Conservation (phyloP, 1,140 invertebrate genomes). For the Musca domestica region DNA sequence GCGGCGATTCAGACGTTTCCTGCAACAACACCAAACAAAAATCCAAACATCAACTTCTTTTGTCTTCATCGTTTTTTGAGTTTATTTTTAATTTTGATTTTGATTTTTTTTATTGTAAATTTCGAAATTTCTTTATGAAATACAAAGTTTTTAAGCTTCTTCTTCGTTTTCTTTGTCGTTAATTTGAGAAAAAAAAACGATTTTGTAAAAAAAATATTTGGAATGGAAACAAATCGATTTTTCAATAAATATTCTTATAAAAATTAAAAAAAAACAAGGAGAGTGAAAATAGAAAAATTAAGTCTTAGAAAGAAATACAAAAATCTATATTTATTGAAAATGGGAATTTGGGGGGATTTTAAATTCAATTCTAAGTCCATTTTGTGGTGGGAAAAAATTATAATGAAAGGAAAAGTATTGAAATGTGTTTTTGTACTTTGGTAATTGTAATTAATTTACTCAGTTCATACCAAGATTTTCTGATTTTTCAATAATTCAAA, state of each 20-base stretch:
- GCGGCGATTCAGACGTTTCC: conserved; percentile 75
- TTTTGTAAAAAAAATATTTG: conserved; percentile 1
- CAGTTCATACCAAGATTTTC: too few relatives aligned
- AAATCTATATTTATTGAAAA: conserved; percentile 12
- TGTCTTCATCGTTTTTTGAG: conserved; percentile 40
- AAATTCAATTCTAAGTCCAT: neutral
- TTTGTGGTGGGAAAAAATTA: neutral
- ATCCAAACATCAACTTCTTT: conserved; percentile 87
- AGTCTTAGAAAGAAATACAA: conserved; percentile 17
- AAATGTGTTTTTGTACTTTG: too few relatives aligned
- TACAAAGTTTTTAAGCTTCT: conserved; percentile 30
- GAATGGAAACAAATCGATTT: conserved; percentile 7
- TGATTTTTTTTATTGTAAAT: conserved; percentile 33
- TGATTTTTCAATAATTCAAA: neutral
- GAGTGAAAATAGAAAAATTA: conserved; percentile 23
- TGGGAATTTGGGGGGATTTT: neutral
- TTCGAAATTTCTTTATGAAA: conserved; percentile 34
- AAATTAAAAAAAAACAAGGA: conserved; percentile 13
- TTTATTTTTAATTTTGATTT: conserved; percentile 30
- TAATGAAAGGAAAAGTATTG: conserved; percentile 9
- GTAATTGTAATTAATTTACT: too few relatives aligned
- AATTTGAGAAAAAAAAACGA: neutral
- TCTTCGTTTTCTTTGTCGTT: conserved; percentile 31
- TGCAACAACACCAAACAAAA: conserved; percentile 91
- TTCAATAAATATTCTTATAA: conserved; percentile 5